Percentiles rank a stretch among this genome's conserved stretches.
Conservation (phyloP, 2,113 vertebrate genomes). For the Craseonycteris thonglongyai region DNA sequence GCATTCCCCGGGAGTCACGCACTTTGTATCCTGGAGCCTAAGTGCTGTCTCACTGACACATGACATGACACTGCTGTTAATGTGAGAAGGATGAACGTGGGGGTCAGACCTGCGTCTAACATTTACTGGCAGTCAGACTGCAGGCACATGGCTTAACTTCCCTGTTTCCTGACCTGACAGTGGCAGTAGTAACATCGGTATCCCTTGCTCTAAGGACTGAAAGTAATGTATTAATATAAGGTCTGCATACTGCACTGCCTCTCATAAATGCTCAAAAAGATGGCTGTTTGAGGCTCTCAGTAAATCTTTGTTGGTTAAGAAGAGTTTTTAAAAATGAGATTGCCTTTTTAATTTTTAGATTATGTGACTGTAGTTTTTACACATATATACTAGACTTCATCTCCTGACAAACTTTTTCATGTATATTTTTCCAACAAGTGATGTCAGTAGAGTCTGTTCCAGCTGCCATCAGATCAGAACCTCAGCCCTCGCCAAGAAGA, state of each 20-base stretch:
- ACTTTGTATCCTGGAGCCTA: background rate
- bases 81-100: background rate
- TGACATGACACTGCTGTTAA: background rate
- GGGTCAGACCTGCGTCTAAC: background rate
- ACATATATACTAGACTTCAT: background rate
- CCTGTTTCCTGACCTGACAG: background rate
- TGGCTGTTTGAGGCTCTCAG: background rate
- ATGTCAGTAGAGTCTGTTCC: constrained; percentile 44
- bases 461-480: background rate
- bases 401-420: background rate
- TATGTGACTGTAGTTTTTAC: constrained; percentile 1
- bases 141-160: background rate
- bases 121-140: background rate
- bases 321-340: background rate
- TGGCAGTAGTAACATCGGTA: background rate
- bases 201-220: background rate
- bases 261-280: background rate
- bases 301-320: background rate
- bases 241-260: background rate
- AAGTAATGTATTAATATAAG: background rate
- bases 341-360: background rate
- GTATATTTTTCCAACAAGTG: constrained; percentile 37
- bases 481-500: background rate
- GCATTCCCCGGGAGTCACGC: background rate
- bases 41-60: background rate